Evolutionary conservation across 2,113 vertebrate species (phyloP).

Genomic region (Lepus timidus): DNA sequence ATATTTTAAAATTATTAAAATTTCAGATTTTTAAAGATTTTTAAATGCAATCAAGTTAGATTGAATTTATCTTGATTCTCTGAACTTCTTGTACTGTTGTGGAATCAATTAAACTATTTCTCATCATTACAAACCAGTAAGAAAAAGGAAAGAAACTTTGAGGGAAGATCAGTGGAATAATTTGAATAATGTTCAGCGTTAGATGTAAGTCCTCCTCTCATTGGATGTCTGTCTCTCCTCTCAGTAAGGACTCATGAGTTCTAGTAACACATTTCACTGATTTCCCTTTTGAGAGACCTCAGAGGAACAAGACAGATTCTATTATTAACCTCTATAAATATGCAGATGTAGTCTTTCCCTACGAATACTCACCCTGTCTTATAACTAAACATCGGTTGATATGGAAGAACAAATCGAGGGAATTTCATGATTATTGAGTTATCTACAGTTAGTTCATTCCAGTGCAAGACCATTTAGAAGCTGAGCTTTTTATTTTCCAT

Average conservation of each 20-base stretch:
- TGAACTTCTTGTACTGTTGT: background rate
- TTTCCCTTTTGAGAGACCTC: background rate
- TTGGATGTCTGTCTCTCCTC: background rate
- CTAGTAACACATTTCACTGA: background rate
- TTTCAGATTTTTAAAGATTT: background rate
- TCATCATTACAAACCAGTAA: background rate
- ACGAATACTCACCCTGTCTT: background rate
- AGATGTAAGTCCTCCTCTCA: rapidly evolving
- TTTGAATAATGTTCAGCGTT: background rate
- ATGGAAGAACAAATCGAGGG: background rate
- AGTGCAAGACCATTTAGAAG: background rate
- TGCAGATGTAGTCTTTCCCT: background rate
- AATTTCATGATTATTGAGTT: background rate
- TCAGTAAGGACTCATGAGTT: background rate
- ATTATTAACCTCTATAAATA: background rate
- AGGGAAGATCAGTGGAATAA: background rate
- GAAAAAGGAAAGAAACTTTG: background rate
- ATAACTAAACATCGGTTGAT: background rate
- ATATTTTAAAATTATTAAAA: background rate
- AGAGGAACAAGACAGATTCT: background rate
- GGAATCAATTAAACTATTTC: background rate
- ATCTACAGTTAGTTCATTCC: background rate
- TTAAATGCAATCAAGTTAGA: background rate
- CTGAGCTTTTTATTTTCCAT: background rate
- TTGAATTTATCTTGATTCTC: background rate